Evolutionary conservation across 2,113 vertebrate genomes (phyloP).

Genomic region (Butorides virescens): DNA sequence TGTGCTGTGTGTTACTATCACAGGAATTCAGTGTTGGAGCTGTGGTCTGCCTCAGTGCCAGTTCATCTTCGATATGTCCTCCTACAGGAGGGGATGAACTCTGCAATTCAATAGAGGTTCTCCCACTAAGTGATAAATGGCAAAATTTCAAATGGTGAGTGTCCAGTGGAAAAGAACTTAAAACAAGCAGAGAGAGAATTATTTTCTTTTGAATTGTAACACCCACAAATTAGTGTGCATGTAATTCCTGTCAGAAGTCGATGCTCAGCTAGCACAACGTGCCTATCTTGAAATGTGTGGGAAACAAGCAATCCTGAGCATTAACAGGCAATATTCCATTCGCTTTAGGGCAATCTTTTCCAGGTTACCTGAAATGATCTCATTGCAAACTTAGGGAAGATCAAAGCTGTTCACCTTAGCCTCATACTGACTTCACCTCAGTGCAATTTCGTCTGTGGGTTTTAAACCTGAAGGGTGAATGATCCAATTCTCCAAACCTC

Average conservation of each 20-base stretch:
- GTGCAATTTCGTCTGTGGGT: not conserved
- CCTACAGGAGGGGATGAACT: not conserved
- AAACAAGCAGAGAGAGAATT: not conserved
- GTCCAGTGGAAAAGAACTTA: not conserved
- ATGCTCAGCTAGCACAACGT: not conserved
- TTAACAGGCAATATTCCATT: fast-evolving
- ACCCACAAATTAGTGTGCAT: fast-evolving
- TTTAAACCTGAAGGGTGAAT: not conserved
- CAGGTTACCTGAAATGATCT: not conserved
- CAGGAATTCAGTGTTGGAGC: not conserved
- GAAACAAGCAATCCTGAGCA: not conserved
- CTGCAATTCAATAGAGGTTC: not conserved
- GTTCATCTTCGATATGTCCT: not conserved
- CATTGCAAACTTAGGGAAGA: not conserved
- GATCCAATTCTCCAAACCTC: not conserved
- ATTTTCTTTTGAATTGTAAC: not conserved
- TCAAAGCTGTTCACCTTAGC: not conserved
- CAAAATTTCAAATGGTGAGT: not conserved
- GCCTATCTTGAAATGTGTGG: not conserved
- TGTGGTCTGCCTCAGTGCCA: not conserved
- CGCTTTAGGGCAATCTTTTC: not conserved
- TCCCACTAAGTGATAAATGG: not conserved
- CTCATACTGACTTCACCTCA: not conserved
- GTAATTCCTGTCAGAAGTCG: not conserved
- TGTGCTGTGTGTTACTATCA: not conserved